Base-by-base conservation (phyloP, 2,888 invertebrate species). In the Tetrapedia diversipes region DNA sequence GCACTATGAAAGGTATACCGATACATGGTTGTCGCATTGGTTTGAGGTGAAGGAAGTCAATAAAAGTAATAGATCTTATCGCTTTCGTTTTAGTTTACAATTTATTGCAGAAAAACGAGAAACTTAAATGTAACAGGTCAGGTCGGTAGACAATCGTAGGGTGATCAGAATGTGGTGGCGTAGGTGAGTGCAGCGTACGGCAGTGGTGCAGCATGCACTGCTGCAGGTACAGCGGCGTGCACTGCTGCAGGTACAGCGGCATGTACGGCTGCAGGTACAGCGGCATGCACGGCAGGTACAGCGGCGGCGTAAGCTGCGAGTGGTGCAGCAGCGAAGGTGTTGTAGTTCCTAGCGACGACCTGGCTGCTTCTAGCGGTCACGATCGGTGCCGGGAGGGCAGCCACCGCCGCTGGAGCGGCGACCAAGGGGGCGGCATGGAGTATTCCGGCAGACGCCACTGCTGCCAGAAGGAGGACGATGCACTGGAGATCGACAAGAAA, bases 311-410 rank as follows among this genome's bases (percentile, higher is more conserved):
- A 66, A n/a, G 93, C 92, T 56, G 93, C 91, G 66, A 93, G 92
- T 0, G 93, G 92, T 10, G 93, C 91, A 29, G 92, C 93, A 8
- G 93, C 94, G 11, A 94, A 90, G 1, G 93, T 93, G 84, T 95
- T 94, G 92, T 94, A 93, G 88, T 94, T 94, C 81, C 95, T 93
- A 27, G 94, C 92, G 83, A 95, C 90, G 72, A 94, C 94, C 89
- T 95, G 94, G 14, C 94, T 94, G 90, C 95, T 95, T 85, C 94
- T 93, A 0, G 95, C 94, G 0, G 95, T 95, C n/a, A 95, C 94
- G 81, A 94, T 93, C 8, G 94, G 93, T 0, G 94, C 93, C 4
- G 89, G 89, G 6, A 88, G 61, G 4, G 87, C 87, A 2, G 83
- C 85, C 0, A 78, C 56, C 3, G 86, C 81, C 10, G 86, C 86